A percentile compares a stretch with the other conserved stretches of the same genome.
Conservation (phyloP, 2,888 invertebrate genomes). For the Neuroscelio doddi region DNA sequence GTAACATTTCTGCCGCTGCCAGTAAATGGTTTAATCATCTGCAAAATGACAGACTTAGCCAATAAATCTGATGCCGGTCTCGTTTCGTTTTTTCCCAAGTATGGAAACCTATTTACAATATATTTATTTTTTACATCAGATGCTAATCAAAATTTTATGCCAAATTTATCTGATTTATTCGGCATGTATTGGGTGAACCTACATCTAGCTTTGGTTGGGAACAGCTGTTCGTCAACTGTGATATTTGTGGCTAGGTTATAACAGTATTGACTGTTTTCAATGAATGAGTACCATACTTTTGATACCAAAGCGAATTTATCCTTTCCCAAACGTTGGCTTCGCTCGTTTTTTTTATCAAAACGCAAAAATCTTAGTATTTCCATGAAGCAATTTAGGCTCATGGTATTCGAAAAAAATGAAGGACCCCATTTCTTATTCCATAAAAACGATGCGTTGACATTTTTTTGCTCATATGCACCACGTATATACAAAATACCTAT, state of each 20-base stretch:
- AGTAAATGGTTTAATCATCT: conserved; percentile 51
- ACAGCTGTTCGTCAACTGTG: conserved; percentile 55
- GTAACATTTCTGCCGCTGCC: conserved; percentile 49
- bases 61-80: too few species aligned
- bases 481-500: background rate
- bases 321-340: conserved; percentile 4
- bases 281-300: conserved; percentile 51
- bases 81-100: conserved; percentile 47
- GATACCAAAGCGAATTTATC: conserved; percentile 53
- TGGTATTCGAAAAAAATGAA: too few species aligned
- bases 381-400: too few species aligned
- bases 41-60: conserved; percentile 50
- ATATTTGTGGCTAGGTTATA: conserved; percentile 47
- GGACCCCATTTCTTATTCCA: conserved; percentile 17
- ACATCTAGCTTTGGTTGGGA: conserved; percentile 56
- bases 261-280: conserved; percentile 45
- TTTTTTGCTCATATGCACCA: conserved; percentile 10
- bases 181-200: conserved; percentile 59
- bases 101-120: conserved; percentile 54
- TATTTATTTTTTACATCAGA: conserved; percentile 50
- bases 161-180: conserved; percentile 53
- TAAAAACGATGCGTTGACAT: conserved; percentile 12
- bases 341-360: conserved; percentile 1
- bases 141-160: conserved; percentile 55
- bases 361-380: background rate